A percentile compares a stretch with the other conserved stretches of the same genome.
Conservation (phyloP, 1,140 invertebrate genomes). For the Pseudobourletiella spinata region DNA sequence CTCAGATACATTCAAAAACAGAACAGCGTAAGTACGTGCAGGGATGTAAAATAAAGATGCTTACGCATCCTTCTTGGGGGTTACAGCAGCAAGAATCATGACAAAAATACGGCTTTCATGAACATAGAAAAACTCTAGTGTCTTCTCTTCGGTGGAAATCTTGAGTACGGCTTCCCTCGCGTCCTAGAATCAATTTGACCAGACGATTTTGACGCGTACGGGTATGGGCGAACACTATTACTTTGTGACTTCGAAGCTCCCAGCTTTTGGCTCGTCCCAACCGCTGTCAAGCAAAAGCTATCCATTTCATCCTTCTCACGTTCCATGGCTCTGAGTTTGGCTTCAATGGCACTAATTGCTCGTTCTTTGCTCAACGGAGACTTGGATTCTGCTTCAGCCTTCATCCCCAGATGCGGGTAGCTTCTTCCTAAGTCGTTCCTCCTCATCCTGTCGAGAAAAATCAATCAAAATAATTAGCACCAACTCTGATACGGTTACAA, state of each 20-base stretch:
- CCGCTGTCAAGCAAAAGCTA: slow-evolving; percentile 2
- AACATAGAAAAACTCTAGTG: too few species aligned
- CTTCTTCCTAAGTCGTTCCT: slow-evolving; percentile 30
- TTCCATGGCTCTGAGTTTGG: slow-evolving; percentile 40
- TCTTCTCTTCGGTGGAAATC: background rate
- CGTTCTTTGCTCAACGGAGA: slow-evolving; percentile 29
- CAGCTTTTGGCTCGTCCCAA: background rate
- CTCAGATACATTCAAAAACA: too few species aligned
- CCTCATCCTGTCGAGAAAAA: slow-evolving; percentile 28
- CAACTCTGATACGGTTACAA: too few species aligned
- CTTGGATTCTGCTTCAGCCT: background rate
- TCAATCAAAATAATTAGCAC: too few species aligned
- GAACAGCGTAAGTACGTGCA: too few species aligned
- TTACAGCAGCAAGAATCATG: too few species aligned
- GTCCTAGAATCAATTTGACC: background rate
- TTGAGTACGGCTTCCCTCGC: background rate
- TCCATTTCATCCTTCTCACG: slow-evolving; percentile 9
- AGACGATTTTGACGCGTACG: background rate
- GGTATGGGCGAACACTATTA: background rate
- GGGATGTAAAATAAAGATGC: too few species aligned
- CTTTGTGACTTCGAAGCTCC: background rate
- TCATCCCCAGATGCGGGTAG: slow-evolving; percentile 33
- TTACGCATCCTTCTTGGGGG: too few species aligned
- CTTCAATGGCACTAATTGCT: slow-evolving; percentile 41
- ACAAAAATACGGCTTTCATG: too few species aligned